These are phyloP conservation scores for Drosophila nikananu DNA, from an alignment of 1,140 invertebrate species.

Conservation along the genomic window DNA sequence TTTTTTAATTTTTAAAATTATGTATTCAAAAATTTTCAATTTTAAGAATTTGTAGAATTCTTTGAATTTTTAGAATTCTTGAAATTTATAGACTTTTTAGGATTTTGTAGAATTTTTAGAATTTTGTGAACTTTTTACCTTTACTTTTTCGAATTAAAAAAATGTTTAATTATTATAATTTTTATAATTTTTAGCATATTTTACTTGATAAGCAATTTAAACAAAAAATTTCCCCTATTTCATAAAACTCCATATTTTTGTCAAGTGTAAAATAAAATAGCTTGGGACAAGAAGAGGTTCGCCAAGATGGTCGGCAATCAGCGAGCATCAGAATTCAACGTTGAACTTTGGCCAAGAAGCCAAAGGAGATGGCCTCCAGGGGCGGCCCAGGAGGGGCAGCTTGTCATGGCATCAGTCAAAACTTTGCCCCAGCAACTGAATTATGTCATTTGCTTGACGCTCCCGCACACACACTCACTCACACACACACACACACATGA, in stretches of 20 bases:
- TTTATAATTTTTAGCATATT: too few relatives aligned
- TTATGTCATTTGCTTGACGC: conserved; percentile 79
- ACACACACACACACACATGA: conserved; percentile 8
- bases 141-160: too few relatives aligned
- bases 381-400: conserved; percentile 36
- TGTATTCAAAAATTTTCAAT: too few relatives aligned
- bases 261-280: conserved; percentile 21
- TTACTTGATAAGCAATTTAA: neutral
- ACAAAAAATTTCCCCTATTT: neutral
- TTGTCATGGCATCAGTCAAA: conserved; percentile 75
- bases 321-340: conserved; percentile 79
- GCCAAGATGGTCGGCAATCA: conserved; percentile 69
- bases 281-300: conserved; percentile 6
- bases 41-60: too few relatives aligned
- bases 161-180: too few relatives aligned
- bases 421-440: conserved; percentile 81
- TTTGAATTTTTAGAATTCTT: too few relatives aligned
- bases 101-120: too few relatives aligned
- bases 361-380: conserved; percentile 19
- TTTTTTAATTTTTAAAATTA: too few relatives aligned
- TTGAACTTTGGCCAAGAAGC: conserved; percentile 66
- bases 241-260: neutral
- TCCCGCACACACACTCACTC: neutral
- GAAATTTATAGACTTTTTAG: too few relatives aligned
- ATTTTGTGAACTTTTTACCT: too few relatives aligned